A percentile compares a stretch with the other conserved stretches of the same genome.
Evolutionary conservation across 2,113 vertebrate species (phyloP).

Genomic region (Gorsachius goisagi): DNA sequence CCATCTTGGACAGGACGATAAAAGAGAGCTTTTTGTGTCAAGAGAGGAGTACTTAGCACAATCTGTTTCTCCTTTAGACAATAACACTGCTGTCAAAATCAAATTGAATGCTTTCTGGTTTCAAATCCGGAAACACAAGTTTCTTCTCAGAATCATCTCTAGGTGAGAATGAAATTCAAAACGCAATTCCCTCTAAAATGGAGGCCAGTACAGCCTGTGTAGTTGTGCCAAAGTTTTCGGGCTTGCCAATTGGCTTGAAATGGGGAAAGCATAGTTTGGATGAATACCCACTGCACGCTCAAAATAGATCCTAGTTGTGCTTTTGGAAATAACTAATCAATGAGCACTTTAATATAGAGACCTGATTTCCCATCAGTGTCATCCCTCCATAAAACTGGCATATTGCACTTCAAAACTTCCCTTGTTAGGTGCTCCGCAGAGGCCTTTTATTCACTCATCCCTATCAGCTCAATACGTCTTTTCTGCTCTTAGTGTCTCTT

Average conservation of each 20-base stretch:
- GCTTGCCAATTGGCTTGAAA: background rate
- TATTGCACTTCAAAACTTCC: background rate
- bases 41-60: background rate
- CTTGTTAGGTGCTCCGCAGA: background rate
- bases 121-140: background rate
- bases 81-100: background rate
- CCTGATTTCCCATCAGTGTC: constrained; percentile 1
- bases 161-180: background rate
- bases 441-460: background rate
- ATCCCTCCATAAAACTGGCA: background rate
- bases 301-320: constrained; percentile 24
- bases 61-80: background rate
- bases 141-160: background rate
- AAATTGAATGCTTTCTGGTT: background rate
- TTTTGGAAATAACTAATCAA: constrained; percentile 52
- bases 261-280: background rate
- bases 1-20: background rate
- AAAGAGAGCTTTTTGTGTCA: background rate
- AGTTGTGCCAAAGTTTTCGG: background rate
- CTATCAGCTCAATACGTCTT: background rate
- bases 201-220: background rate
- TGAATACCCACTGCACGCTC: background rate
- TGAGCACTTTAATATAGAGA: constrained; percentile 8
- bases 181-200: background rate
- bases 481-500: background rate